These are phyloP conservation scores for Prunella himalayana DNA, from an alignment of 2,113 vertebrate genomes.

Conservation along the genomic window DNA sequence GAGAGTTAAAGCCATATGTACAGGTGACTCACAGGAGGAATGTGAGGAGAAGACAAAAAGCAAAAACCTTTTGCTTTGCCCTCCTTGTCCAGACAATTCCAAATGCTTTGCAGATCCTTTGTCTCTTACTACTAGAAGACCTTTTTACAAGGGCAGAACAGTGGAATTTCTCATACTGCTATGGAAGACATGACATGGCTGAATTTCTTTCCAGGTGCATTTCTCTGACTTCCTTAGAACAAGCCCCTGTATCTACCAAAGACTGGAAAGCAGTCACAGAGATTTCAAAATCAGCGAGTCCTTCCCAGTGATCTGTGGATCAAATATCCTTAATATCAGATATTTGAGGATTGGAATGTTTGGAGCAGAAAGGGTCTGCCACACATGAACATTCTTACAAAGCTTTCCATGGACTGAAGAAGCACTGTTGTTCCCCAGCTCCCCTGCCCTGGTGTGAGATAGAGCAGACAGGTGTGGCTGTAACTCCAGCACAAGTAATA, in stretches of 20 bases:
- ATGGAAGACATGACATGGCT: accelerated
- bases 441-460: neutral
- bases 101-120: neutral
- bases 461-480: slow-evolving; percentile 30
- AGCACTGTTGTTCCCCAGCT: neutral
- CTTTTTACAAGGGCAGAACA: neutral
- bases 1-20: neutral
- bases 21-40: neutral
- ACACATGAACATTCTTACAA: neutral
- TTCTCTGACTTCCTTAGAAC: neutral
- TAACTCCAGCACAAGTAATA: slow-evolving; percentile 14
- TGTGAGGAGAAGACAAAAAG: neutral
- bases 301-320: neutral
- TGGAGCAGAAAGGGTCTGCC: neutral
- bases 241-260: neutral
- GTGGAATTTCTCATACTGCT: neutral
- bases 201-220: neutral
- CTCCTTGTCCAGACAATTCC: neutral
- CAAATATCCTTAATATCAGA: neutral
- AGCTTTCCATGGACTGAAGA: neutral
- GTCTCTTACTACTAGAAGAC: neutral
- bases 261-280: neutral
- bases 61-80: neutral
- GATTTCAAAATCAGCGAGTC: neutral
- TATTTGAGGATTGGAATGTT: neutral